These are phyloP conservation scores for Phataginus tetradactyla DNA, from an alignment of 2,797 vertebrate species.

Conservation along the genomic window DNA sequence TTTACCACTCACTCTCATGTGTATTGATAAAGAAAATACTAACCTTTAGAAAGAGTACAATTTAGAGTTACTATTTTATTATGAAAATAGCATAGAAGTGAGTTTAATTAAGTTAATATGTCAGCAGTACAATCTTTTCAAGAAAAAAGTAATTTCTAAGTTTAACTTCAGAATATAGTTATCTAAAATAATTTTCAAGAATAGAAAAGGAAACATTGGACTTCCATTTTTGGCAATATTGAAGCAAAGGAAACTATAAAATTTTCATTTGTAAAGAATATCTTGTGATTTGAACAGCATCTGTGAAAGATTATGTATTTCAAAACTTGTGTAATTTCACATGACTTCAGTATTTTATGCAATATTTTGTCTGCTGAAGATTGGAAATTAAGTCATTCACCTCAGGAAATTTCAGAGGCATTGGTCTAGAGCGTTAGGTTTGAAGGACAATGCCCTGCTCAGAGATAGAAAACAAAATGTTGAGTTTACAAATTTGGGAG, in stretches of 20 bases:
- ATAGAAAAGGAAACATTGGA: background rate
- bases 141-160: constrained; percentile 25
- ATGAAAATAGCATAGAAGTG: background rate
- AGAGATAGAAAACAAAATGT: background rate
- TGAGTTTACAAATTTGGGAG: background rate
- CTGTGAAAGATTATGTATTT: background rate
- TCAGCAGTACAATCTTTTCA: constrained; percentile 7
- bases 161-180: constrained; percentile 18
- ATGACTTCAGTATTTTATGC: background rate
- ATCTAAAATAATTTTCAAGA: constrained; percentile 40
- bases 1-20: background rate
- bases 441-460: background rate
- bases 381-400: background rate
- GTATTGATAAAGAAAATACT: background rate
- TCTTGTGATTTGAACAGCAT: background rate
- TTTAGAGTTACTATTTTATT: background rate
- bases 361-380: background rate
- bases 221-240: background rate
- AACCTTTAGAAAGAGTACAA: background rate
- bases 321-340: background rate
- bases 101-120: constrained; percentile 33
- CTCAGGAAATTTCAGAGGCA: background rate
- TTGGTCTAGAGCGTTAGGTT: background rate
- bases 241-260: background rate
- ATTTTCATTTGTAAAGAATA: background rate